Percentiles rank a stretch among this genome's conserved stretches.
Evolutionary conservation across 1,140 invertebrate genomes (phyloP).

Genomic region (fruit fly (Drosophila melanogaster)): DNA sequence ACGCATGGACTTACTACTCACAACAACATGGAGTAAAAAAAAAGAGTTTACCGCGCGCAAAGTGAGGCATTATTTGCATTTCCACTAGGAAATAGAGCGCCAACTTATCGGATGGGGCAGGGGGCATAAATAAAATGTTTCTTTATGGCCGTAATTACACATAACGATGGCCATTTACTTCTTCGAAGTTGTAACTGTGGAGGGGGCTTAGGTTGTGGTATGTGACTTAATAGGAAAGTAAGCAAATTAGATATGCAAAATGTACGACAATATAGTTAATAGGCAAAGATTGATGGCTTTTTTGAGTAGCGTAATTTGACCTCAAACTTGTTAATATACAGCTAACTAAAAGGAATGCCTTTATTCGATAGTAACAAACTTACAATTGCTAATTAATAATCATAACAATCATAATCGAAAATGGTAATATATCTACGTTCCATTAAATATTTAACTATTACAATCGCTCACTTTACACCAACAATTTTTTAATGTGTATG

Average conservation of each 20-base stretch:
- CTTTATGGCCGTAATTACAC: constrained; percentile 69
- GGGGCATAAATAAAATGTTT: constrained; percentile 75
- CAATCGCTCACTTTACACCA: not conserved
- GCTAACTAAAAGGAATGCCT: not conserved
- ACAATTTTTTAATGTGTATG: not conserved
- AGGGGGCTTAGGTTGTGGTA: constrained; percentile 4
- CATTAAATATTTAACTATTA: too few species aligned
- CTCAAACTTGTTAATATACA: not conserved
- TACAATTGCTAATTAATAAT: too few species aligned
- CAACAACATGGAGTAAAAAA: constrained; percentile 22
- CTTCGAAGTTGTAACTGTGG: constrained; percentile 2
- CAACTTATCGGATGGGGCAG: constrained; percentile 11
- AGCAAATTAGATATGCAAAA: constrained; percentile 12
- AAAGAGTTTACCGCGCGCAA: constrained; percentile 4
- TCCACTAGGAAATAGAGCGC: constrained; percentile 77
- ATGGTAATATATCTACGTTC: too few species aligned
- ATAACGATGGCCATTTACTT: constrained; percentile 51
- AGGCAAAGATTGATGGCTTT: constrained; percentile 3
- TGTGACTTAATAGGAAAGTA: constrained; percentile 37
- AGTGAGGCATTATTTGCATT: constrained; percentile 67
- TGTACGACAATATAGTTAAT: constrained; percentile 14
- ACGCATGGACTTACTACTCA: constrained; percentile 45
- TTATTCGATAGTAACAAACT: too few species aligned
- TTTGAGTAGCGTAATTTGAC: not conserved
- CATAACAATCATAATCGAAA: too few species aligned